Base-by-base conservation (phyloP, 2,113 vertebrate genomes). In the Sylvia atricapilla region DNA sequence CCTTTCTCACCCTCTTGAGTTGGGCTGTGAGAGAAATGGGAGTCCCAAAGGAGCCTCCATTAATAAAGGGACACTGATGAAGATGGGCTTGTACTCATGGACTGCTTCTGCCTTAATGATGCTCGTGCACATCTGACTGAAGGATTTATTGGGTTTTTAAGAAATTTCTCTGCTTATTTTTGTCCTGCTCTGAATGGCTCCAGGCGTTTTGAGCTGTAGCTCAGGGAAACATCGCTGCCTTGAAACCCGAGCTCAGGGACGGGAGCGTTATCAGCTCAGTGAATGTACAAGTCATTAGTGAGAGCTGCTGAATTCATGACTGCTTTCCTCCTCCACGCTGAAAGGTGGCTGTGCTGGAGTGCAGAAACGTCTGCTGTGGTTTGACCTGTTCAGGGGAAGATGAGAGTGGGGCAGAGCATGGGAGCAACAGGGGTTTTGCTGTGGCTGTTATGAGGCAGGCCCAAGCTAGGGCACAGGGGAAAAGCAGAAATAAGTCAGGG, bases 241-340 rank as follows among this genome's bases (percentile, higher is more conserved):
- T 46, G 41, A 49, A 83, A 74, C 28, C 52, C 3, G 43, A 46
- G 76, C 90, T 63, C 73, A 6, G 74, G 74, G 83, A 41, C 12
- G 0, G 1, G 37, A 91, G 47, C 5, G 1, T 69, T 64, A 56
- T 4, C 47, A 77, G 83, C 87, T 92, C 86, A 20, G 33, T n/a
- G 74, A 58, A 60, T 7, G 31, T 14, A 35, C 67, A 37, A 80
- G 86, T 90, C 92, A 72, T 87, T 94, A 96, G 66, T 6, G 46
- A 59, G 79, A 49, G 24, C 0, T 67, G 50, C 39, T 91, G 82
- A 63, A 74, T 74, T 90, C 79, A 76, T 52, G 75, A 17, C 46
- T 0, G 0, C 1, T 70, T 89, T 35, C 49, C 49, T 74, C 41
- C 56, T 33, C 73, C 12, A 0, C 27, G 13, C 66, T 68, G 56